Percentiles rank a stretch among this genome's conserved stretches.
phyloP scores from a whole-genome alignment of 2,888 invertebrate species.

The Aradus depressus region DNA sequence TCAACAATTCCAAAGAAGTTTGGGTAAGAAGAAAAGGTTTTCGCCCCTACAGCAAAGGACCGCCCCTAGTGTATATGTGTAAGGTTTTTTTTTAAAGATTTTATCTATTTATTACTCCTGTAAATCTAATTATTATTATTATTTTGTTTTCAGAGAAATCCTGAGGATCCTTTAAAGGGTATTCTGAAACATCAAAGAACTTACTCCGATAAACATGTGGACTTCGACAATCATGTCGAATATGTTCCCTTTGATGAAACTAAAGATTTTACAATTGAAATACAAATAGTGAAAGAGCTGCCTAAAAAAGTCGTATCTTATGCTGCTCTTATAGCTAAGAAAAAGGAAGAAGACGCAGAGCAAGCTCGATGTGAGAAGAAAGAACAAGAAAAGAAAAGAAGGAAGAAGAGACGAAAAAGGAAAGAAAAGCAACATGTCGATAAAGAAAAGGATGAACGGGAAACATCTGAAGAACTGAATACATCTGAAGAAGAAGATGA shows the following conservation, averaged over 20 bases:
- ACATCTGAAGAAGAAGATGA: background rate
- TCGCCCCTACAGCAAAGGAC: no score
- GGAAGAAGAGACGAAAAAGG: slow-evolving; percentile 1
- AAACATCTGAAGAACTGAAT: background rate
- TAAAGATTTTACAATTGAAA: slow-evolving; percentile 25
- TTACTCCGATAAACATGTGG: slow-evolving; percentile 23
- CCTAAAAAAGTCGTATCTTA: slow-evolving; percentile 23
- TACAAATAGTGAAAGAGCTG: slow-evolving; percentile 22
- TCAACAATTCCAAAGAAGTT: no score
- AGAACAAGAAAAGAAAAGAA: slow-evolving; percentile 7
- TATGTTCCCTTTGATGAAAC: slow-evolving; percentile 23
- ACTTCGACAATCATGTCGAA: slow-evolving; percentile 21
- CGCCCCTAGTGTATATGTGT: no score
- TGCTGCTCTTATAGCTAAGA: slow-evolving; percentile 20
- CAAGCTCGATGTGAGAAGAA: slow-evolving; percentile 12
- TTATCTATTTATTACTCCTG: no score
- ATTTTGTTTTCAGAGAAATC: slow-evolving; percentile 9
- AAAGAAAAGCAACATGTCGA: background rate
- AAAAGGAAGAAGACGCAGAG: slow-evolving; percentile 20
- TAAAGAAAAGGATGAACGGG: background rate
- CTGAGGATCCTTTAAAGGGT: slow-evolving; percentile 13
- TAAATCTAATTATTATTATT: no score
- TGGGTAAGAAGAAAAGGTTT: no score
- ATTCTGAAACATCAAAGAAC: slow-evolving; percentile 23
- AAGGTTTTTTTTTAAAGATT: no score